Conservation (phyloP, 2,797 vertebrate species). For the Phylloscopus collybita region DNA sequence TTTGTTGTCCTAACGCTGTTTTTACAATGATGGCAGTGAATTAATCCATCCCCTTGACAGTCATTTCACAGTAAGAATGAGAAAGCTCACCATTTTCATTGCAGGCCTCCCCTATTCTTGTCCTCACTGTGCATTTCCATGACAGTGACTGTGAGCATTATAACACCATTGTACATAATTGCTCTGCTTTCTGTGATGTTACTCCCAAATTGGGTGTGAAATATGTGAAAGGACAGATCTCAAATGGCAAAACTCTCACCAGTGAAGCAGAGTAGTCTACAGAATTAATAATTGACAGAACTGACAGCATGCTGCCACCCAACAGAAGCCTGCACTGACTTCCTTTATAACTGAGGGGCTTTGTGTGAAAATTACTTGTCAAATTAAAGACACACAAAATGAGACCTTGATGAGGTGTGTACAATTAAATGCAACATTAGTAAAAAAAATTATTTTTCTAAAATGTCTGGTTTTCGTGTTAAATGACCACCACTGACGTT, state of each 20-base stretch:
- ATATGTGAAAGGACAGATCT: slow-evolving; percentile 22
- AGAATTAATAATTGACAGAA: slow-evolving; percentile 14
- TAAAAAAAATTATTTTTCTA: not conserved
- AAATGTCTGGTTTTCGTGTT: not conserved
- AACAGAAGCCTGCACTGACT: not conserved
- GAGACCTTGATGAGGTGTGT: not conserved
- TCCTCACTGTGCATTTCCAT: not conserved
- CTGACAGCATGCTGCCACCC: not conserved
- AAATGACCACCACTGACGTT: not conserved
- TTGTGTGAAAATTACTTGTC: not conserved
- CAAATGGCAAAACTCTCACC: not conserved
- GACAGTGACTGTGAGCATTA: not conserved
- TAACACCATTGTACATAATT: not conserved
- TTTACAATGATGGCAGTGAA: not conserved
- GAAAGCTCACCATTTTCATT: not conserved
- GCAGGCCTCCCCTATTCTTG: not conserved
- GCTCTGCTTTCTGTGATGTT: slow-evolving; percentile 16
- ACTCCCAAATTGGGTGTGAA: slow-evolving; percentile 26
- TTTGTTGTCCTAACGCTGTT: not conserved
- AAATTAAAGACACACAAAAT: not conserved
- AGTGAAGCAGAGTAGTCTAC: not conserved
- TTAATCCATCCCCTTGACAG: not conserved
- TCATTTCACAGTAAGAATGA: not conserved
- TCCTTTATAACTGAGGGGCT: not conserved
- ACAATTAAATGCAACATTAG: not conserved